Evolutionary conservation across 2,797 vertebrate species (phyloP), one percentile per base, ranked within the genome.

Genomic region (Ceryle rudis): DNA sequence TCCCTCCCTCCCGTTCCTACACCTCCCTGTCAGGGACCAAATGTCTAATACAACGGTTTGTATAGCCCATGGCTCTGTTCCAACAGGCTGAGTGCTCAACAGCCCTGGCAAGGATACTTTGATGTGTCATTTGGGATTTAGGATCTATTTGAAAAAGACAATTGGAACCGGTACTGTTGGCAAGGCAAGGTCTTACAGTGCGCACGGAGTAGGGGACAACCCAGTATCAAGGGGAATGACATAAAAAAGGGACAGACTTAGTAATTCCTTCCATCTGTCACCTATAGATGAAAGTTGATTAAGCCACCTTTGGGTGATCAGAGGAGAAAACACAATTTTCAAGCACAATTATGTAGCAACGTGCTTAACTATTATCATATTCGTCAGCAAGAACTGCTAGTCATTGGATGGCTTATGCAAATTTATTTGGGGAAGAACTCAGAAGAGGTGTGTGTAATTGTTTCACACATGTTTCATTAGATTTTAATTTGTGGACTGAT

Each of bases 391-490:
- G 81, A 95, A 84, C 31, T 64, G 58, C 51, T 92, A 86, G 81
- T 80, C 14, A 5, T 61, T 57, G 60, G 46, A 17, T 42, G 39
- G 52, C 55, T 95, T 89, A 82, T 49, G 58, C 35, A 74, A 72
- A 92, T 91, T 60, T 83, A 81, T 82, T 62, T 33, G 72, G 18
- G 42, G 75, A 93, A 90, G 77, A 84, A 90, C 74, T 72, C 70
- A 90, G 87, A 91, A 95, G 89, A 93, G 89, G 95, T 86, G 84
- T 71, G 47, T 89, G 67, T 64, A 90, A 93, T 92, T 95, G 90
- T 95, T 95, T 86, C 82, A 90, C 92, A 83, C 55, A 60, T 9
- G 29, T 91, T 97, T 96, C 93, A 95, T 96, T 96, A 93, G 87
- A 80, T 97, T 97, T 95, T 92, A 91, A 95, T 95, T 84, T 93